Conservation (phyloP, 92 coral and sea anemone species). For the Anthopleura xanthogrammica region DNA sequence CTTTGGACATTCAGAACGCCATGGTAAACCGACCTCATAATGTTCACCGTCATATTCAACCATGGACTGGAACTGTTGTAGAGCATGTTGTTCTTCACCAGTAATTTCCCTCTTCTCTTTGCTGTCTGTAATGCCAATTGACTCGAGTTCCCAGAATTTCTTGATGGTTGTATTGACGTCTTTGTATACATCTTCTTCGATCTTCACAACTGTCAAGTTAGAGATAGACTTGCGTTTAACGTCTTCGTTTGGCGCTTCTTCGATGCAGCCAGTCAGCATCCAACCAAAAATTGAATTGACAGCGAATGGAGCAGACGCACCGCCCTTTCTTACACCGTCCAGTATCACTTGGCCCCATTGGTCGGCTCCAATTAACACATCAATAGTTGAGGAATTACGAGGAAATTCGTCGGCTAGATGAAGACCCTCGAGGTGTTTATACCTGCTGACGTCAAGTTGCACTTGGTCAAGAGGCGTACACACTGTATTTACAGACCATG, state of each 20-base stretch:
- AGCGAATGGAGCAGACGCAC: not conserved
- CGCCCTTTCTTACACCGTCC: not conserved
- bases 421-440: not conserved
- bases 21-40: constrained; percentile 35
- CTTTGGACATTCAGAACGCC: constrained; percentile 20
- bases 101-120: not conserved
- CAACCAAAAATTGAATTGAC: constrained; percentile 12
- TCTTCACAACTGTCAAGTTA: not conserved
- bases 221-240: not conserved
- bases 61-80: constrained; percentile 19
- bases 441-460: not conserved
- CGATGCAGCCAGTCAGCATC: not conserved
- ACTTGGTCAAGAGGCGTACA: not conserved
- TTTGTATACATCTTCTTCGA: not conserved
- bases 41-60: constrained; percentile 6
- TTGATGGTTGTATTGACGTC: not conserved
- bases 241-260: not conserved
- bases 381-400: not conserved
- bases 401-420: not conserved
- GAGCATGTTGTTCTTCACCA: constrained; percentile 23
- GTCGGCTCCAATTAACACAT: not conserved
- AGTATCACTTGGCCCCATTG: not conserved
- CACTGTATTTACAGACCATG: not conserved
- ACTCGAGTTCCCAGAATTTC: constrained; percentile 40
- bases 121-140: constrained; percentile 23